phyloP scores from a whole-genome alignment of 1,140 invertebrate genomes.

The Pteromalus puparum region DNA sequence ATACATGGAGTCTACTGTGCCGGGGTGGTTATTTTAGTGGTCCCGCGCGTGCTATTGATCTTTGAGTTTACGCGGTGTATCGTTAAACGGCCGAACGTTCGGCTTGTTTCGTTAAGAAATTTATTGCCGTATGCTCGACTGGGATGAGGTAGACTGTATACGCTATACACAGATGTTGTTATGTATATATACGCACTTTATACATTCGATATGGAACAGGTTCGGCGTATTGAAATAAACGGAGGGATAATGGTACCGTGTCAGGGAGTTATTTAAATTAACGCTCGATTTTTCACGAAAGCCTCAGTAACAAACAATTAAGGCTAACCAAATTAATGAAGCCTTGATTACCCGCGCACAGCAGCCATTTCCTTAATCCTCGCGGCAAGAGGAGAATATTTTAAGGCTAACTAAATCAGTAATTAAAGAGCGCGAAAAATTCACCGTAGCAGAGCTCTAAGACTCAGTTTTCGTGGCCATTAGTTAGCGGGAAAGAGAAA shows the following conservation, averaged over 20 bases:
- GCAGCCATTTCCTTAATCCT: neutral
- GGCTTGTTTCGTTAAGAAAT: neutral
- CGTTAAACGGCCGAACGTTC: neutral
- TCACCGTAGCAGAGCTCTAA: neutral
- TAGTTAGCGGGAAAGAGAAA: neutral
- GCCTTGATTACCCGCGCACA: neutral
- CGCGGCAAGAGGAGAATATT: neutral
- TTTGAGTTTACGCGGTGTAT: neutral
- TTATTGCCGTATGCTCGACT: neutral
- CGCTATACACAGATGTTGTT: too few species aligned
- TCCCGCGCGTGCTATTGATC: neutral
- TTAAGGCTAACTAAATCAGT: neutral
- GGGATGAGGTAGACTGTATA: too few species aligned
- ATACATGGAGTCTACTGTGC: neutral
- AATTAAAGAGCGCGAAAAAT: neutral
- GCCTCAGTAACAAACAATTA: too few species aligned
- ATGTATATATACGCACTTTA: too few species aligned
- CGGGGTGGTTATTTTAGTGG: neutral
- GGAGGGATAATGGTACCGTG: too few species aligned
- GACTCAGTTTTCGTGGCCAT: neutral
- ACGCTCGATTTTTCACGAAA: too few species aligned
- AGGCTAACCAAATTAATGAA: too few species aligned
- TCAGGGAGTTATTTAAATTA: too few species aligned
- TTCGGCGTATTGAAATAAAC: too few species aligned
- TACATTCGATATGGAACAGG: too few species aligned